phyloP scores from a whole-genome alignment of 2,797 vertebrate genomes.

The Pangasius macronema region DNA sequence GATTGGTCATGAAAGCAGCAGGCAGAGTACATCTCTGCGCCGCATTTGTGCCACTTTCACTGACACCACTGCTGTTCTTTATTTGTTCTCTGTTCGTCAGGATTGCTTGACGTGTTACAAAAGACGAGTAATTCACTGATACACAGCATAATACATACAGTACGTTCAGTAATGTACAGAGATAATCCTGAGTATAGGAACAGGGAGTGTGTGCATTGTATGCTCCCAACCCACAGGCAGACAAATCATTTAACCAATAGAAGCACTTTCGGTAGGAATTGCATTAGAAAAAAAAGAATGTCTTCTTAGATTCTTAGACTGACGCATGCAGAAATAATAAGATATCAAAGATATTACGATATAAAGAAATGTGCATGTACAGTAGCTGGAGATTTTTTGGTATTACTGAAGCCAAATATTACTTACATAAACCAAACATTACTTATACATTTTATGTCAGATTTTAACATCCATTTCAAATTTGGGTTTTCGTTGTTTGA shows the following conservation, averaged over 20 bases:
- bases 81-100: background rate
- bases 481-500: background rate
- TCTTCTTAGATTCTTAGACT: background rate
- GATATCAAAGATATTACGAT: background rate
- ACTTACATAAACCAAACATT: background rate
- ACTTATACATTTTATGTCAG: background rate
- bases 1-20: background rate
- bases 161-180: background rate
- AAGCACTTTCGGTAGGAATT: background rate
- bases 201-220: background rate
- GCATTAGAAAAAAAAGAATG: background rate
- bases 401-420: background rate
- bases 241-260: background rate
- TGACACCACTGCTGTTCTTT: background rate
- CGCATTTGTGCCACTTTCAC: background rate
- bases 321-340: background rate
- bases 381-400: background rate
- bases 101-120: background rate
- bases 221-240: background rate
- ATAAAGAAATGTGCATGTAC: background rate
- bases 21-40: background rate
- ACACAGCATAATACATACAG: background rate
- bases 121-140: background rate
- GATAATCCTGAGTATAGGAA: background rate
- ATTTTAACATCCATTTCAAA: background rate